Percentiles rank a stretch among this genome's conserved stretches.
phyloP scores from a whole-genome alignment of 2,888 invertebrate species.

The Hybos culiciformis region DNA sequence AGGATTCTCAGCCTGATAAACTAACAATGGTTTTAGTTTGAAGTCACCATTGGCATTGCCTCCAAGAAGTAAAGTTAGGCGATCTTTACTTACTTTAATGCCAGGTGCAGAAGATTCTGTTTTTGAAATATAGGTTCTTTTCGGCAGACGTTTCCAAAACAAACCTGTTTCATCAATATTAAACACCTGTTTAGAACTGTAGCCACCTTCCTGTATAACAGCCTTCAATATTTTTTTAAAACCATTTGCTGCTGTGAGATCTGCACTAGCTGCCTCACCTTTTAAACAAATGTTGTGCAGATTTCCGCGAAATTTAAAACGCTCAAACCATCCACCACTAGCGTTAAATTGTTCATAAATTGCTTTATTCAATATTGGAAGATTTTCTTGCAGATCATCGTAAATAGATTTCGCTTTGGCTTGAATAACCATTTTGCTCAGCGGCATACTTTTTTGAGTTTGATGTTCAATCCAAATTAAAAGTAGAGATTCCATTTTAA shows the following conservation, averaged over 20 bases:
- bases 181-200: background rate
- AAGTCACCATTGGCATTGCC: background rate
- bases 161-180: background rate
- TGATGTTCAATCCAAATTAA: background rate
- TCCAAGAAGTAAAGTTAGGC: conserved; percentile 2
- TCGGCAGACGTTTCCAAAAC: background rate
- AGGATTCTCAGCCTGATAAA: conserved; percentile 17
- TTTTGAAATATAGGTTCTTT: background rate
- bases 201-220: background rate
- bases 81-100: background rate
- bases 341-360: background rate
- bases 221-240: background rate
- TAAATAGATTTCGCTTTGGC: background rate
- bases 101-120: background rate
- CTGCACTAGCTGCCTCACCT: background rate
- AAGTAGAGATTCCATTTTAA: background rate
- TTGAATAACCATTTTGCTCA: background rate
- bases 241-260: background rate
- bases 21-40: background rate
- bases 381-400: background rate
- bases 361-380: background rate
- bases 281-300: background rate
- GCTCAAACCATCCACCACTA: background rate
- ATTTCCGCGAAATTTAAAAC: background rate
- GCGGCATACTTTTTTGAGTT: background rate